These are phyloP conservation scores for Steinernema carpocapsae DNA, from an alignment of 2,888 invertebrate species.

Conservation along the genomic window DNA sequence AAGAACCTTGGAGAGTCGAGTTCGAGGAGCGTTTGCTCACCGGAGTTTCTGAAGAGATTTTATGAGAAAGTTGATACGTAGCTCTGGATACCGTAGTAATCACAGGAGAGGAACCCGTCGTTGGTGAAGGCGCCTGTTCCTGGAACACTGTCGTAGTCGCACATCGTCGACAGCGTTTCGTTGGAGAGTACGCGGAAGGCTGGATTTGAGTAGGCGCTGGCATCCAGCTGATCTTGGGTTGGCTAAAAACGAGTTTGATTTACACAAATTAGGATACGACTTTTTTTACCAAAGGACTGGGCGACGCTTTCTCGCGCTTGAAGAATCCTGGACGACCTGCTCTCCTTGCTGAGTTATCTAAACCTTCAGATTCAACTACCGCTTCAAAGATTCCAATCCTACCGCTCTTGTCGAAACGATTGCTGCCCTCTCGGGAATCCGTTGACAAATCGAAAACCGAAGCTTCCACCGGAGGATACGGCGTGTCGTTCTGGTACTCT, in stretches of 20 bases:
- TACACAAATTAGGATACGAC: not conserved
- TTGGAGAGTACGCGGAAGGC: slow-evolving; percentile 22
- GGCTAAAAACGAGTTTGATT: not conserved
- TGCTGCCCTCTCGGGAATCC: slow-evolving; percentile 21
- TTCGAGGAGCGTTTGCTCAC: slow-evolving; percentile 24
- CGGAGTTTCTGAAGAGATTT: slow-evolving; percentile 8
- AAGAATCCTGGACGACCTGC: slow-evolving; percentile 21
- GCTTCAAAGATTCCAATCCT: not conserved
- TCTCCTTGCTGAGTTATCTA: not conserved
- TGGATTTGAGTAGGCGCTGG: not conserved
- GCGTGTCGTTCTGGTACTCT: slow-evolving; percentile 49
- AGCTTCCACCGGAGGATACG: slow-evolving; percentile 15
- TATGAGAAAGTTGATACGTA: not conserved
- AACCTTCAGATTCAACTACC: not conserved
- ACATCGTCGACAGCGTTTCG: slow-evolving; percentile 23
- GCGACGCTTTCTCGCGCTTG: slow-evolving; percentile 12
- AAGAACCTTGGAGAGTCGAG: slow-evolving; percentile 12
- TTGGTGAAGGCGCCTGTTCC: not conserved
- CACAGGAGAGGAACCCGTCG: slow-evolving; percentile 18
- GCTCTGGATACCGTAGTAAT: slow-evolving; percentile 16
- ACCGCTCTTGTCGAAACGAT: slow-evolving; percentile 14
- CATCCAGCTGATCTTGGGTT: slow-evolving; percentile 18
- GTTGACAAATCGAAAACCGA: not conserved
- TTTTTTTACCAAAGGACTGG: slow-evolving; percentile 3
- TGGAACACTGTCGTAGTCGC: slow-evolving; percentile 25